Conservation (phyloP, 2,797 vertebrate genomes). For the Cetoscarus ocellatus region DNA sequence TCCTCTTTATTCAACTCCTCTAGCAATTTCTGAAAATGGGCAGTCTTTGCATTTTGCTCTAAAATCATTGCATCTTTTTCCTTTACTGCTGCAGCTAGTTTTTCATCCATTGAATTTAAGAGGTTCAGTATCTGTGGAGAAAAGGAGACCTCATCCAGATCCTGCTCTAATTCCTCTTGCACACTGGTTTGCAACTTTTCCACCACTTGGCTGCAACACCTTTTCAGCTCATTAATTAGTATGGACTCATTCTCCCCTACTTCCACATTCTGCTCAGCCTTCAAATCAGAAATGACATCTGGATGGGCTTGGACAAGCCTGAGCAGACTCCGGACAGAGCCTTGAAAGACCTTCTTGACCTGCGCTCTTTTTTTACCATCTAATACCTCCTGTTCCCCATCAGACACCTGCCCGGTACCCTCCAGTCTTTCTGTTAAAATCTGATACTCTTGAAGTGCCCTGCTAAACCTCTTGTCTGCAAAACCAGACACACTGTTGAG, state of each 20-base stretch:
- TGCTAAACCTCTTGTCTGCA: slow-evolving; percentile 58
- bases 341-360: slow-evolving; percentile 59
- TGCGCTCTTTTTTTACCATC: slow-evolving; percentile 14
- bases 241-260: slow-evolving; percentile 31
- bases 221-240: slow-evolving; percentile 72
- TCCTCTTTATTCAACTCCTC: slow-evolving; percentile 67
- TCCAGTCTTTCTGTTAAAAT: slow-evolving; percentile 65
- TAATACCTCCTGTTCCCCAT: slow-evolving; percentile 2
- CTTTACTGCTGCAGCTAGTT: slow-evolving; percentile 53
- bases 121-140: slow-evolving; percentile 58
- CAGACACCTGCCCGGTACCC: not conserved
- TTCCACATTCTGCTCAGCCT: slow-evolving; percentile 25
- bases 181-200: slow-evolving; percentile 82
- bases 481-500: slow-evolving; percentile 32
- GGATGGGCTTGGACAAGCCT: slow-evolving; percentile 74
- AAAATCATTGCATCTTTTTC: slow-evolving; percentile 82
- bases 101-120: slow-evolving; percentile 59
- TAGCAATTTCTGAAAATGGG: slow-evolving; percentile 78
- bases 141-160: slow-evolving; percentile 51
- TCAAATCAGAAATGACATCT: slow-evolving; percentile 55
- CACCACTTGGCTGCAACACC: slow-evolving; percentile 77
- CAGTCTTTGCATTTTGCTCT: slow-evolving; percentile 76
- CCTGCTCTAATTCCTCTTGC: slow-evolving; percentile 75
- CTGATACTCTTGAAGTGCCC: slow-evolving; percentile 72
- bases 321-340: slow-evolving; percentile 82